Evolutionary conservation across 2,113 vertebrate species (phyloP).

Genomic region (Rhipidura dahli): DNA sequence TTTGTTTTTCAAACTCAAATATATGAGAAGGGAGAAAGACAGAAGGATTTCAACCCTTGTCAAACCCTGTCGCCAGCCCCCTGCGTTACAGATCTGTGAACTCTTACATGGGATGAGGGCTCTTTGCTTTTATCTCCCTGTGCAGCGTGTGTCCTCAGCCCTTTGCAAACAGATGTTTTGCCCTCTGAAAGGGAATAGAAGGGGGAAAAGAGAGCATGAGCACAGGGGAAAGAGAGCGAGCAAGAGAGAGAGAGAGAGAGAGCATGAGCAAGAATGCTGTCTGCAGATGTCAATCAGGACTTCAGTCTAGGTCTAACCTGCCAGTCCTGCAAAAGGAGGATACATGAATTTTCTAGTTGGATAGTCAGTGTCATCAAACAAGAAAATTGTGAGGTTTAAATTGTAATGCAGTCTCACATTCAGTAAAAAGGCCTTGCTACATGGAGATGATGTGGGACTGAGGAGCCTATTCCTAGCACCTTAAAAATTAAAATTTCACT

Average conservation of each 20-base stretch:
- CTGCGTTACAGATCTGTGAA: slow-evolving; percentile 29
- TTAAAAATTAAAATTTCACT: slow-evolving; percentile 56
- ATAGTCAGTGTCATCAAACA: slow-evolving; percentile 40
- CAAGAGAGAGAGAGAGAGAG: neutral
- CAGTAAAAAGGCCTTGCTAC: slow-evolving; percentile 35
- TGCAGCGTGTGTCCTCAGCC: neutral
- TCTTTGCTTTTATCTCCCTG: slow-evolving; percentile 38
- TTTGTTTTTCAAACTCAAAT: slow-evolving; percentile 41
- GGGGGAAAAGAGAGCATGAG: neutral
- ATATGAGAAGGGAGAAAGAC: neutral
- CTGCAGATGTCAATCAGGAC: slow-evolving; percentile 56
- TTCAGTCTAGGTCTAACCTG: slow-evolving; percentile 40
- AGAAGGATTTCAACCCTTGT: slow-evolving; percentile 24
- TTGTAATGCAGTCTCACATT: slow-evolving; percentile 40
- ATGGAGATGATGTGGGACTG: neutral
- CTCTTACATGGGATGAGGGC: slow-evolving; percentile 27
- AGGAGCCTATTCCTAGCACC: slow-evolving; percentile 34
- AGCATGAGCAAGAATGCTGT: slow-evolving; percentile 30
- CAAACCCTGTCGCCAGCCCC: neutral
- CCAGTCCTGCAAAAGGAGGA: slow-evolving; percentile 50
- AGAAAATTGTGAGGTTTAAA: slow-evolving; percentile 21
- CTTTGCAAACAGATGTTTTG: slow-evolving; percentile 40
- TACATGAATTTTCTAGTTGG: slow-evolving; percentile 55
- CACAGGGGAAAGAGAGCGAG: neutral
- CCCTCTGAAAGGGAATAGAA: neutral